A percentile compares a stretch with the other conserved stretches of the same genome.
Evolutionary conservation across 2,888 invertebrate genomes (phyloP).

Genomic region (Melipona beecheii): DNA sequence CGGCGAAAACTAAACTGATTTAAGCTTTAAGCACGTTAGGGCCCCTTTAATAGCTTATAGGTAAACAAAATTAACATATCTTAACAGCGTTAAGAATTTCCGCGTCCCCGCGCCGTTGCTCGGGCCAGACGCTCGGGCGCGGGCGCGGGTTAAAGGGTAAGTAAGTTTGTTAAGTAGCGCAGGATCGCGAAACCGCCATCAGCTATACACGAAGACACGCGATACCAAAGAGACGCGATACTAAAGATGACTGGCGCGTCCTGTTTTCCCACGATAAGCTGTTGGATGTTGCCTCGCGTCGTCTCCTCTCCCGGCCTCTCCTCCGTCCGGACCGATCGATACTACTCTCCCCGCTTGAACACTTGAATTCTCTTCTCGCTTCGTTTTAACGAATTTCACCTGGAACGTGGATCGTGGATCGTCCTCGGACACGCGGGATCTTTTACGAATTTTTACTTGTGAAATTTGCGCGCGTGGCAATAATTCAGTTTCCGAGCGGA

Average conservation of each 20-base stretch:
- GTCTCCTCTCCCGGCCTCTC: background rate
- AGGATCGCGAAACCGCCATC: constrained; percentile 81
- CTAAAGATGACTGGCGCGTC: constrained; percentile 42
- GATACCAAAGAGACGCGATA: constrained; percentile 59
- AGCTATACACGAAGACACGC: constrained; percentile 75
- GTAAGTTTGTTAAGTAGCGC: constrained; percentile 83
- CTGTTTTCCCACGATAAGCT: constrained; percentile 39
- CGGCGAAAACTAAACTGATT: constrained; percentile 84
- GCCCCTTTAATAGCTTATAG: constrained; percentile 84
- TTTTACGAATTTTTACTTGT: no score
- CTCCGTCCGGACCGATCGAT: background rate
- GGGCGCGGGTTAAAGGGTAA: constrained; percentile 75
- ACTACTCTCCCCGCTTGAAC: no score
- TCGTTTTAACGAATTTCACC: background rate
- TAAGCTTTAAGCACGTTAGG: constrained; percentile 83
- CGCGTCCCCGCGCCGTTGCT: constrained; percentile 65
- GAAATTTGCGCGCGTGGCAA: background rate
- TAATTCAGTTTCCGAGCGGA: constrained; percentile 5
- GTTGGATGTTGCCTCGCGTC: background rate
- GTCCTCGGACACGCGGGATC: no score
- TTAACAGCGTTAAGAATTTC: constrained; percentile 84
- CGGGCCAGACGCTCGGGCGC: constrained; percentile 57
- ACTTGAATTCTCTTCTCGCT: no score
- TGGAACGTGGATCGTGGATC: no score
- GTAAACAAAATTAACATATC: constrained; percentile 85